These are phyloP conservation scores for Thelaira solivaga DNA, from an alignment of 2,888 invertebrate species.

Conservation along the genomic window DNA sequence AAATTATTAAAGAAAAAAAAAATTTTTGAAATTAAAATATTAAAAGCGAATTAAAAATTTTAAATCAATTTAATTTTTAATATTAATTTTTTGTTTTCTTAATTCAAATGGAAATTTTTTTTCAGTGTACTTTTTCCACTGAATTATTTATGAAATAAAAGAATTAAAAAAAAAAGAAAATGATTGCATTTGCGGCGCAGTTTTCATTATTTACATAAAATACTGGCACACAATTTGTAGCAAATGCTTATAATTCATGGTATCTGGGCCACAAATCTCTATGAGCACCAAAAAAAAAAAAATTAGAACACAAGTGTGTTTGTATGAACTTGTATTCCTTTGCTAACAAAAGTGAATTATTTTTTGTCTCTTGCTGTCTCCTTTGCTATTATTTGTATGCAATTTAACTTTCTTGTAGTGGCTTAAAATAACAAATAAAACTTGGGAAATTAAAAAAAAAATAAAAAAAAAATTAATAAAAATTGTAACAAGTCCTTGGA, in stretches of 20 bases:
- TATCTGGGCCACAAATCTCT: neutral
- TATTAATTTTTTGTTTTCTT: too few relatives aligned
- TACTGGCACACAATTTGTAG: neutral
- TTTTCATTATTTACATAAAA: slow-evolving; percentile 9
- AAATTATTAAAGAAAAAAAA: too few relatives aligned
- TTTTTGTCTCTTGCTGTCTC: slow-evolving; percentile 10
- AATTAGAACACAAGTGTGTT: neutral
- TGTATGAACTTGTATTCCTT: too few relatives aligned
- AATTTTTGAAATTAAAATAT: too few relatives aligned
- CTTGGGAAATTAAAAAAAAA: slow-evolving; percentile 4
- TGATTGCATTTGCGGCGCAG: slow-evolving; percentile 8
- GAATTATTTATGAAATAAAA: too few relatives aligned
- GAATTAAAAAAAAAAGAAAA: too few relatives aligned
- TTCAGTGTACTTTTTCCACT: too few relatives aligned
- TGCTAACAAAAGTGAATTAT: neutral
- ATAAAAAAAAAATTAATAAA: too few relatives aligned
- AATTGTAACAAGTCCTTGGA: slow-evolving; percentile 39
- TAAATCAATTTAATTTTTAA: too few relatives aligned
- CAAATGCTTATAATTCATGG: neutral
- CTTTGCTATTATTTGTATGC: neutral
- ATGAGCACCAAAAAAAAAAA: neutral
- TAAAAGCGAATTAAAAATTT: too few relatives aligned
- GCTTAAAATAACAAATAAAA: neutral
- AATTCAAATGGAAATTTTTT: too few relatives aligned
- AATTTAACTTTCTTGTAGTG: slow-evolving; percentile 4